A percentile compares a stretch with the other conserved stretches of the same genome.
Conservation (phyloP, 2,888 invertebrate species). For the Hydraecia micacea region DNA sequence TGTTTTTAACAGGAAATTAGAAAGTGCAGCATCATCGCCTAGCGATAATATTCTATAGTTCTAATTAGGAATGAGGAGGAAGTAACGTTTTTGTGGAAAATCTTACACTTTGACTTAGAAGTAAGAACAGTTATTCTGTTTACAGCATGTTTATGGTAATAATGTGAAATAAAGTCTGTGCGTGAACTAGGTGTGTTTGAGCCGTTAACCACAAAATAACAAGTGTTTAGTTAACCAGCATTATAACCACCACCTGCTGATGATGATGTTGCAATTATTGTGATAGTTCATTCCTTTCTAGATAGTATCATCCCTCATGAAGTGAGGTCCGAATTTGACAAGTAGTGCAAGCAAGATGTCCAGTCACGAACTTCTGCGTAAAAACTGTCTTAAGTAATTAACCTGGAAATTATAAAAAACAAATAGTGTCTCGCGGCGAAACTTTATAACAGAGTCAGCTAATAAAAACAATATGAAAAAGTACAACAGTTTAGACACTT, state of each 20-base stretch:
- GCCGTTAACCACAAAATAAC: not conserved
- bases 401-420: not conserved
- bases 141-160: not conserved
- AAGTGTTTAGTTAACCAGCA: not conserved
- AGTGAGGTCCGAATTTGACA: not conserved
- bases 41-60: conserved; percentile 9
- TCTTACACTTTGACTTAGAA: conserved; percentile 6
- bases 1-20: conserved; percentile 56
- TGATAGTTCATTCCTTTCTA: not conserved
- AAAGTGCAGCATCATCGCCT: conserved; percentile 53
- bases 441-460: not conserved
- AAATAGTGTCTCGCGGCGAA: not conserved
- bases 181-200: not conserved
- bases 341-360: not conserved
- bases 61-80: conserved; percentile 22
- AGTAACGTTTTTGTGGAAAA: conserved; percentile 26
- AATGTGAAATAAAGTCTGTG: not conserved
- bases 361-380: not conserved
- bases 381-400: not conserved
- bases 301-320: not conserved
- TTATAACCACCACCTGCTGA: not conserved
- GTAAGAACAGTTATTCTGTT: conserved; percentile 23
- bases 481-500: not conserved
- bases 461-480: not conserved
- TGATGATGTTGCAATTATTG: not conserved